Percentiles rank a stretch among this genome's conserved stretches.
Evolutionary conservation across 2,797 vertebrate genomes (phyloP).

Genomic region (Enteromius viviparus): DNA sequence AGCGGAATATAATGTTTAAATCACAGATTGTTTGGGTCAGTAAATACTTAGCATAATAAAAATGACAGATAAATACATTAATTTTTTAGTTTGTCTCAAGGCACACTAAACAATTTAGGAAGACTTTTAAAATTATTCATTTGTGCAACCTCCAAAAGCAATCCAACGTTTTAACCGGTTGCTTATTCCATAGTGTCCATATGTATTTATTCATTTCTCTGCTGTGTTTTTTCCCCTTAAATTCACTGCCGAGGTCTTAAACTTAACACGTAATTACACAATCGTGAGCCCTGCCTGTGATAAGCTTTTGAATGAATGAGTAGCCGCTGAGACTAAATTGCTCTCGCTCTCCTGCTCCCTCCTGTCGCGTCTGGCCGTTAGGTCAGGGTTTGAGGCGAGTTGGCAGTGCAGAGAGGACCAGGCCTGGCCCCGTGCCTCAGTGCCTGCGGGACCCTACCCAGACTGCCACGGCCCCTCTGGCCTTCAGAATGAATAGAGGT

Average conservation of each 20-base stretch:
- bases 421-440: slow-evolving; percentile 76
- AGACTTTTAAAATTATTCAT: slow-evolving; percentile 17
- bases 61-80: neutral
- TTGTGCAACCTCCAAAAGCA: slow-evolving; percentile 31
- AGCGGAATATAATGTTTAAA: neutral
- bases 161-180: slow-evolving; percentile 12
- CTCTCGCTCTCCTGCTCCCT: slow-evolving; percentile 54
- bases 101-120: slow-evolving; percentile 27
- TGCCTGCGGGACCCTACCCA: slow-evolving; percentile 63
- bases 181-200: slow-evolving; percentile 35
- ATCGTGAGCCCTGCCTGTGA: slow-evolving; percentile 65
- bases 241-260: slow-evolving; percentile 79
- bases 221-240: slow-evolving; percentile 9
- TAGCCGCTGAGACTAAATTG: slow-evolving; percentile 61
- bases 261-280: slow-evolving; percentile 71
- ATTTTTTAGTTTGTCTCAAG: slow-evolving; percentile 32
- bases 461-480: slow-evolving; percentile 69
- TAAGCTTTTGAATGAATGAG: slow-evolving; percentile 63
- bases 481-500: slow-evolving; percentile 67
- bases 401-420: slow-evolving; percentile 73
- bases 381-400: slow-evolving; percentile 64
- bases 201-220: slow-evolving; percentile 38
- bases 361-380: slow-evolving; percentile 68
- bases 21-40: neutral
- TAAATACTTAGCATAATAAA: neutral